Evolutionary conservation across 2,113 vertebrate genomes (phyloP).

Genomic region (Coreoperca whiteheadi): DNA sequence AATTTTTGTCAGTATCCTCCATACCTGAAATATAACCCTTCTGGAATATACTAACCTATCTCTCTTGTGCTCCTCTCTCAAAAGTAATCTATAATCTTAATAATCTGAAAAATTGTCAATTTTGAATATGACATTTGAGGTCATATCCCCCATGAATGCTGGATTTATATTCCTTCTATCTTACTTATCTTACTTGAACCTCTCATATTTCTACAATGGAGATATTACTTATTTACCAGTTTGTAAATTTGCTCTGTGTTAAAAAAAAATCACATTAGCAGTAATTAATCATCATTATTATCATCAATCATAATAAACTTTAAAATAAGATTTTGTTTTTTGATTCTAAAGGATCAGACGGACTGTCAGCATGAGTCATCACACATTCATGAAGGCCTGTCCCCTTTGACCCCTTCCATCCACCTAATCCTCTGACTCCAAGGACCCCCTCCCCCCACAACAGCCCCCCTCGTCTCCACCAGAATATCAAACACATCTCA

Average conservation of each 20-base stretch:
- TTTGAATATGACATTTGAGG: background rate
- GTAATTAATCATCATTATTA: background rate
- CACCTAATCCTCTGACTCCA: conserved; percentile 15
- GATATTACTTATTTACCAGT: background rate
- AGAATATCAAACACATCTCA: conserved; percentile 40
- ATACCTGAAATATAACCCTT: background rate
- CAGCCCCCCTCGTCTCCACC: background rate
- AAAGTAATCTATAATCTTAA: background rate
- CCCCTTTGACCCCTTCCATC: conserved; percentile 25
- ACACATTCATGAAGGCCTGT: conserved; percentile 10
- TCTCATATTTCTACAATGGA: background rate
- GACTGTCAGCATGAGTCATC: conserved; percentile 31
- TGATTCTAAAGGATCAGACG: background rate
- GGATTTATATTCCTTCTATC: background rate
- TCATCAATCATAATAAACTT: background rate
- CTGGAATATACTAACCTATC: background rate
- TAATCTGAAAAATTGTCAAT: conserved; percentile 2
- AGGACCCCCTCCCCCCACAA: background rate
- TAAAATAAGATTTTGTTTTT: background rate
- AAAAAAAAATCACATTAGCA: background rate
- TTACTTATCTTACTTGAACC: background rate
- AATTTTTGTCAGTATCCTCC: background rate
- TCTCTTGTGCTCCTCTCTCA: background rate
- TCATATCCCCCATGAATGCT: background rate
- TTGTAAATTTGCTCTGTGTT: background rate